Evolutionary conservation across 2,888 invertebrate genomes (phyloP), one percentile per base, ranked within the genome.

Genomic region (Brachycybe producta): DNA sequence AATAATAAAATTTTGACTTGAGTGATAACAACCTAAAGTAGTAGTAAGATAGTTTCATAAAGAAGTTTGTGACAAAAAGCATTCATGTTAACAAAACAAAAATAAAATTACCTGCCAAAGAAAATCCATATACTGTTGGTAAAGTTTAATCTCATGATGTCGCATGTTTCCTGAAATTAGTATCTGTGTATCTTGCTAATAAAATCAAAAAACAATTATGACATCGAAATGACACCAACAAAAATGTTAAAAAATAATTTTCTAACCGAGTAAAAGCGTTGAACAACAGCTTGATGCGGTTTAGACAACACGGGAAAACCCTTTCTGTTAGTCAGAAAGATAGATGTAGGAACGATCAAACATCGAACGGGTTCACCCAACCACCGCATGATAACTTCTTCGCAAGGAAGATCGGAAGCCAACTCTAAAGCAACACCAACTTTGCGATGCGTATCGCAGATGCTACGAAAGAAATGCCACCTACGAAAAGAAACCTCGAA

Each of bases 311-410:
- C 92, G 0, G 84, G 85, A 65, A 75, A 86, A 39, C 90, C 88
- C 65, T 83, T 83, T 58, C 79, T 81, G 69, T 97, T 97, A n/a
- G 79, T 79, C 34, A 86, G 73, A 67, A 95, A 97, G 51, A 87
- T 70, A 54, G 59, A 74, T 15, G 92, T 86, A 3, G 86, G 82
- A 43, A 95, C 65, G 41, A 88, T 72, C 34, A 92, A 70, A 53
- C 84, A 83, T 65, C 82, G 85, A 1, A 98, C 76, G 5, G 94
- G 94, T 69, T 98, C 98, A 1, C 94, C 94, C 26, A 86, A 69
- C 98, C 98, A 98, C 53, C 95, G 76, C 23, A 80, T 75, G 8
- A 88, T 52, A 8, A 65, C 55, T 2, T 60, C 75, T 42, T 74
- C 70, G 11, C 77, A 74, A 1, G 91, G 86, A 24, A 90, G 71